A percentile compares a stretch with the other conserved stretches of the same genome.
These are phyloP conservation scores for Gallinago nigripennis DNA, from an alignment of 2,797 vertebrate genomes.

Conservation along the genomic window DNA sequence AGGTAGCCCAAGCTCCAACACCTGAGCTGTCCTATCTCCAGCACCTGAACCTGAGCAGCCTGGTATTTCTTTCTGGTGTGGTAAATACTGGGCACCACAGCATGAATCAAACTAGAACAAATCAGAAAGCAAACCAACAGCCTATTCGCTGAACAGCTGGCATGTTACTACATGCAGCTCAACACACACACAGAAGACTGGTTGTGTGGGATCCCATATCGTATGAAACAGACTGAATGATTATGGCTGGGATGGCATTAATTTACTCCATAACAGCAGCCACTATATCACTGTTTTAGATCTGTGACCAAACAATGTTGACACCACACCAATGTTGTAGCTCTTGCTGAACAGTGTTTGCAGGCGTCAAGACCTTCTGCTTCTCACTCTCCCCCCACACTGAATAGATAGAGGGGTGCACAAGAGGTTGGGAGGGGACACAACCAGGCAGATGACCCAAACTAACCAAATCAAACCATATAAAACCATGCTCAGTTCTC, in stretches of 20 bases:
- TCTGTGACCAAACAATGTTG: neutral
- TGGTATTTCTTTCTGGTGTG: neutral
- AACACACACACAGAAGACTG: neutral
- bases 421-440: accelerated
- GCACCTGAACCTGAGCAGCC: neutral
- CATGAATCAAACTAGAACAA: neutral
- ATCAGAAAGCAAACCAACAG: neutral
- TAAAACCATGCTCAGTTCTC: neutral
- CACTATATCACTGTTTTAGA: neutral
- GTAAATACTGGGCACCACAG: neutral
- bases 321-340: neutral
- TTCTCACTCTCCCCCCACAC: neutral
- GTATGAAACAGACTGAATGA: neutral
- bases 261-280: neutral
- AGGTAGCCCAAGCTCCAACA: neutral
- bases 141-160: neutral
- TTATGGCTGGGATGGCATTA: neutral
- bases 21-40: neutral
- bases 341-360: neutral
- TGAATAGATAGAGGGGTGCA: accelerated
- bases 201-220: accelerated
- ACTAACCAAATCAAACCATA: neutral
- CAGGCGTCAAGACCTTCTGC: neutral
- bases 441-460: neutral
- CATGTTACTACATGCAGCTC: neutral